Evolutionary conservation across 2,797 vertebrate species (phyloP), one percentile per base, ranked within the genome.

Genomic region (Bovichtus variegatus): DNA sequence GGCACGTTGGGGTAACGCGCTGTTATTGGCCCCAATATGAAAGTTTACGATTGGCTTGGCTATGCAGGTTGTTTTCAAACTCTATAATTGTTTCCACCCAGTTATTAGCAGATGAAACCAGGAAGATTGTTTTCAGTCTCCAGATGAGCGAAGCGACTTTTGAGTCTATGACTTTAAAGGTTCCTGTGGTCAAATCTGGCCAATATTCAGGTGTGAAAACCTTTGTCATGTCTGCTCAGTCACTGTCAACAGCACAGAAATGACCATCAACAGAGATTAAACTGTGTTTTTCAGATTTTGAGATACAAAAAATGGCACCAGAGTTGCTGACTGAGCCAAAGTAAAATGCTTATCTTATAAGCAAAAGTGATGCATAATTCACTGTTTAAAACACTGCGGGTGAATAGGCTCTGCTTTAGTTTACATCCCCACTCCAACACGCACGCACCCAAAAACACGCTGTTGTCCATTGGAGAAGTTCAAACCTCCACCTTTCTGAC

Each of bases 291-390:
- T 53, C 62, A 34, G 29, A 50, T 46, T 76, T 23, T 21, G 27
- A 59, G 31, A 36, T 27, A 16, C 34, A 40, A 41, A 31, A 47
- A 70, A 27, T 5, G 21, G 19, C 34, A 16, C 19, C 60, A 2
- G 21, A 54, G 53, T 38, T 67, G 19, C 8, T 51, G 62, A 57
- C 58, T 60, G 13, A 66, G 50, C 60, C 41, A 10, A 51, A 54
- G 40, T 38, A 13, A 29, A 71, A n/a, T 23, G 13, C 29, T 74
- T 21, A 31, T 44, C n/a, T 49, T 41, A 36, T 60, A 38, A 62
- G 51, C 34, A 74, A 60, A 67, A 57, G 40, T 2, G 25, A 71
- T 74, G 71, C 71, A 83, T 78, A 53, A 74, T 74, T 79, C 29
- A 81, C 44, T 21, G 46, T 53, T 41, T 59, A 27, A 73, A 69